phyloP scores from a whole-genome alignment of 2,888 invertebrate species.

The Resseliella maxima region DNA sequence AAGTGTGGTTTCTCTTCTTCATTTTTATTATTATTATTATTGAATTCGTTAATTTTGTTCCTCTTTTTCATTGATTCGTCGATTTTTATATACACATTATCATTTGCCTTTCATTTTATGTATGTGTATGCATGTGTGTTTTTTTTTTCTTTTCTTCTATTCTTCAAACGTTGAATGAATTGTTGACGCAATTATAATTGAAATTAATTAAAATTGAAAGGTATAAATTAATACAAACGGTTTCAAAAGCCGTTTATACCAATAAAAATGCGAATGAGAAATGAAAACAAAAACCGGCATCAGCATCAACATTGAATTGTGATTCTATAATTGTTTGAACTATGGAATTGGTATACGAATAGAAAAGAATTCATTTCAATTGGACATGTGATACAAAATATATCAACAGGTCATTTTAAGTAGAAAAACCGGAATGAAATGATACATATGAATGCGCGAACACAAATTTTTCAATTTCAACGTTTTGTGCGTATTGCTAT shows the following conservation, averaged over 20 bases:
- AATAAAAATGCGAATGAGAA: background rate
- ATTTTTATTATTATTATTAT: background rate
- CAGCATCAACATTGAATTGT: background rate
- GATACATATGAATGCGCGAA: background rate
- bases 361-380: conserved; percentile 13
- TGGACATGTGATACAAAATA: conserved; percentile 34
- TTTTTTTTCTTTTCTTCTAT: background rate
- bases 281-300: conserved; percentile 3
- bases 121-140: too few species aligned
- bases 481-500: background rate
- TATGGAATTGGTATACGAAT: background rate
- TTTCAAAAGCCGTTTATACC: conserved; percentile 2
- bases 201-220: conserved; percentile 56
- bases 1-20: background rate
- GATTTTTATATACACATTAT: background rate
- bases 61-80: background rate
- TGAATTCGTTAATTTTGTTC: background rate
- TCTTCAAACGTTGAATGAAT: conserved; percentile 41
- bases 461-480: background rate
- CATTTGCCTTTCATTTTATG: background rate
- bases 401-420: conserved; percentile 41
- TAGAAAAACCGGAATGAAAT: background rate
- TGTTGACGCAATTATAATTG: conserved; percentile 56
- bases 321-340: background rate
- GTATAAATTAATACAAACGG: conserved; percentile 53